phyloP scores from a whole-genome alignment of 2,113 vertebrate genomes.

The Oenanthe oenanthe region DNA sequence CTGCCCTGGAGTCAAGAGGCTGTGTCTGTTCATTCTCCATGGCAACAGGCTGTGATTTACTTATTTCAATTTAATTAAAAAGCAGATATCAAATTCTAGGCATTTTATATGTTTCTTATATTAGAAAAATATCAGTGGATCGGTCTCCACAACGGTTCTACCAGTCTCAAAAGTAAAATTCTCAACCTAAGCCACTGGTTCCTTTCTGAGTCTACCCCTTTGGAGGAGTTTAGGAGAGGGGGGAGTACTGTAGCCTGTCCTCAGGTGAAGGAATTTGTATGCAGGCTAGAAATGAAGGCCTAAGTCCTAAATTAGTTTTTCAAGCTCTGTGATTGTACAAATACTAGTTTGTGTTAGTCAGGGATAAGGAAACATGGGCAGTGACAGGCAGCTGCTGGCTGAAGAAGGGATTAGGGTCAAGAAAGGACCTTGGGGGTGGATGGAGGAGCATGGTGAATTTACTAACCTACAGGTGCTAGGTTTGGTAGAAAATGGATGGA shows the following conservation, averaged over 20 bases:
- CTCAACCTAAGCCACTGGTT: background rate
- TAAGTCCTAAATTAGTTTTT: constrained; percentile 29
- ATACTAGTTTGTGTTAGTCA: background rate
- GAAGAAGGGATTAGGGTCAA: background rate
- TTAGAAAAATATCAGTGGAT: constrained; percentile 45
- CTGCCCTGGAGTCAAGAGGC: constrained; percentile 53
- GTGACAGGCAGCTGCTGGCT: background rate
- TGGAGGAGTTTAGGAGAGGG: background rate
- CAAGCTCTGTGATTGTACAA: background rate
- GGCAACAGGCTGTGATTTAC: constrained; percentile 74
- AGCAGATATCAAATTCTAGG: constrained; percentile 64
- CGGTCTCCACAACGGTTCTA: background rate
- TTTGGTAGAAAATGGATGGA: background rate
- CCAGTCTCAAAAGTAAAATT: background rate
- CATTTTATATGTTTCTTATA: constrained; percentile 49
- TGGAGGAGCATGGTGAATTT: background rate
- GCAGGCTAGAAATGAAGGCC: background rate
- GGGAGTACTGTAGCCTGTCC: background rate
- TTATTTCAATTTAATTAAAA: constrained; percentile 74
- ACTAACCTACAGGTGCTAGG: background rate
- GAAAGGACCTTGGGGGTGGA: background rate
- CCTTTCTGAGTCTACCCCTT: background rate
- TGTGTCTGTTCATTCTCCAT: constrained; percentile 68
- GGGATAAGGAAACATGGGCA: background rate
- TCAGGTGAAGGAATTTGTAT: background rate